phyloP scores from a whole-genome alignment of 1,140 invertebrate species.

The Hyphantria cunea region DNA sequence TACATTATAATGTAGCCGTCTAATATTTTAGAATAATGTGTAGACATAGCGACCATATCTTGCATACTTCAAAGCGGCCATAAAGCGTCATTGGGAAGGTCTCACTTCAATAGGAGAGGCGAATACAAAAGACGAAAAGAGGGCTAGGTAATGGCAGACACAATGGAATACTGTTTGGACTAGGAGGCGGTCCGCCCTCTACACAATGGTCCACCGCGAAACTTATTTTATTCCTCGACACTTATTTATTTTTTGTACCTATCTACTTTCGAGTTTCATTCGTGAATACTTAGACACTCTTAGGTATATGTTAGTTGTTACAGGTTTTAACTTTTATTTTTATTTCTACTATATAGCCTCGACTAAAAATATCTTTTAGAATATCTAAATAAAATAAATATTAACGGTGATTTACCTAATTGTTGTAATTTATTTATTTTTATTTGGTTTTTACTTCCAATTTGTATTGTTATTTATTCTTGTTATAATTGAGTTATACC shows the following conservation, averaged over 20 bases:
- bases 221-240: slow-evolving; percentile 76
- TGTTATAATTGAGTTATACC: too few relatives aligned
- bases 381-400: too few relatives aligned
- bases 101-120: slow-evolving; percentile 76
- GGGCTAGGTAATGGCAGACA: slow-evolving; percentile 78
- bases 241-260: slow-evolving; percentile 71
- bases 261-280: slow-evolving; percentile 49
- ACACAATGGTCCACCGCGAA: slow-evolving; percentile 70
- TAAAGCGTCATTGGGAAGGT: slow-evolving; percentile 77
- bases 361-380: too few relatives aligned
- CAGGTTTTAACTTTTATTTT: background rate
- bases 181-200: slow-evolving; percentile 60
- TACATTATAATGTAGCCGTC: slow-evolving; percentile 20
- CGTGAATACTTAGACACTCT: slow-evolving; percentile 29
- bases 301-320: slow-evolving; percentile 10
- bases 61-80: slow-evolving; percentile 75
- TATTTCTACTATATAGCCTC: too few relatives aligned
- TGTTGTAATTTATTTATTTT: too few relatives aligned
- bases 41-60: slow-evolving; percentile 53
- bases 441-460: too few relatives aligned
- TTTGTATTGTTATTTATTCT: too few relatives aligned
- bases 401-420: too few relatives aligned
- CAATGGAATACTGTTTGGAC: slow-evolving; percentile 78
- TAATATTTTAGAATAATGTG: slow-evolving; percentile 51
- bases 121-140: slow-evolving; percentile 77